Evolutionary conservation across 2,888 invertebrate genomes (phyloP).

Genomic region (Vesta saturnalis): DNA sequence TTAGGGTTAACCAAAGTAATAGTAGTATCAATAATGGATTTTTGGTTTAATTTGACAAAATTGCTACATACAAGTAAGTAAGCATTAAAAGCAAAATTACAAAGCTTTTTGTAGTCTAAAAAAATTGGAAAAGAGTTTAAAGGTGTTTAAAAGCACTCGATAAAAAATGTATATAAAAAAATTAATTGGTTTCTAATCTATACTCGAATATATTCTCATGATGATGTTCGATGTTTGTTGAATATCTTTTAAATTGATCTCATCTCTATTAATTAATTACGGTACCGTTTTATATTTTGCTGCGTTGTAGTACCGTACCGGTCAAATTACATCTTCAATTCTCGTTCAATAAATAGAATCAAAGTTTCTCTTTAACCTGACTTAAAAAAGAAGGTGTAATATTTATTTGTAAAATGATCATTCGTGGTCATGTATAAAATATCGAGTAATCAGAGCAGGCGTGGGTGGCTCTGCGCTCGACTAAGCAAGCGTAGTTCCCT

Average conservation of each 20-base stretch:
- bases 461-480: slow-evolving; percentile 59
- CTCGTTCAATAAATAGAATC: not conserved
- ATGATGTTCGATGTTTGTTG: slow-evolving; percentile 23
- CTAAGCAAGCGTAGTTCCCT: slow-evolving; percentile 61
- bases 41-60: too few species aligned
- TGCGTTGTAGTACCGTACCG: slow-evolving; percentile 21
- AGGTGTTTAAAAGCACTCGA: not conserved
- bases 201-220: slow-evolving; percentile 20
- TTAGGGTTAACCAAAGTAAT: too few species aligned
- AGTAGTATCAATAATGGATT: too few species aligned
- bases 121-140: too few species aligned
- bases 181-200: slow-evolving; percentile 15
- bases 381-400: not conserved
- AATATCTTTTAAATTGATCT: slow-evolving; percentile 27
- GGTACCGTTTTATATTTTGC: slow-evolving; percentile 21
- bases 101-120: too few species aligned
- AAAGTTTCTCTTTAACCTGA: not conserved
- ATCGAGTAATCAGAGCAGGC: slow-evolving; percentile 48
- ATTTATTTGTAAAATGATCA: slow-evolving; percentile 10
- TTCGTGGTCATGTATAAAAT: slow-evolving; percentile 30
- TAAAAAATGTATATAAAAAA: slow-evolving; percentile 7
- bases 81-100: too few species aligned
- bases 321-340: slow-evolving; percentile 6
- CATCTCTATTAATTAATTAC: slow-evolving; percentile 26
- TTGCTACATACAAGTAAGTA: too few species aligned